Conservation (phyloP, 1,140 invertebrate species). For the Euwallacea fornicatus region DNA sequence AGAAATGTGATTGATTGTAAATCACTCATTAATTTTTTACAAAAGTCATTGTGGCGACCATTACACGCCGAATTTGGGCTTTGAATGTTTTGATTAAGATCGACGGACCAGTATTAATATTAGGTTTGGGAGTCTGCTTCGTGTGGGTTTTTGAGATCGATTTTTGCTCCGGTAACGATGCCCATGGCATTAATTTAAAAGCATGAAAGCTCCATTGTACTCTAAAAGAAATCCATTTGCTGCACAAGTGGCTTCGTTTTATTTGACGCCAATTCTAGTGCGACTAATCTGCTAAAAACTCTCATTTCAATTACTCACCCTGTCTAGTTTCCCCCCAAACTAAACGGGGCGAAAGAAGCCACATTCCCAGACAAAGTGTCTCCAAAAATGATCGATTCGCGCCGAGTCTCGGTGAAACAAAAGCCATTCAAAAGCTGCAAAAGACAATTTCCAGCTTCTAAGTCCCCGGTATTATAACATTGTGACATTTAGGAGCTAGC, state of each 20-base stretch:
- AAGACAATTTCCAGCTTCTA: constrained; percentile 28
- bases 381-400: constrained; percentile 26
- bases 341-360: not conserved
- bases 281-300: too few relatives aligned
- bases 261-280: too few relatives aligned
- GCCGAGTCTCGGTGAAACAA: constrained; percentile 20
- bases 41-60: constrained; percentile 29
- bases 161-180: too few relatives aligned
- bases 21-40: constrained; percentile 34
- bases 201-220: too few relatives aligned
- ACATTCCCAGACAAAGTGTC: constrained; percentile 16
- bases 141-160: constrained; percentile 5
- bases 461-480: constrained; percentile 30
- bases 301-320: too few relatives aligned
- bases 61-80: constrained; percentile 24
- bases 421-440: constrained; percentile 28
- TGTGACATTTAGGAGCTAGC: constrained; percentile 31
- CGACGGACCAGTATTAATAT: constrained; percentile 28
- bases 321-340: not conserved
- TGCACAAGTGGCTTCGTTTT: too few relatives aligned
- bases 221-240: too few relatives aligned
- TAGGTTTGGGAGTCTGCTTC: constrained; percentile 7
- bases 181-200: too few relatives aligned
- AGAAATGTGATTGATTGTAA: constrained; percentile 32
- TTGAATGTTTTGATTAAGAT: constrained; percentile 33